Base-by-base conservation (phyloP, 1,140 invertebrate genomes). In the Drosophila subpulchrella region DNA sequence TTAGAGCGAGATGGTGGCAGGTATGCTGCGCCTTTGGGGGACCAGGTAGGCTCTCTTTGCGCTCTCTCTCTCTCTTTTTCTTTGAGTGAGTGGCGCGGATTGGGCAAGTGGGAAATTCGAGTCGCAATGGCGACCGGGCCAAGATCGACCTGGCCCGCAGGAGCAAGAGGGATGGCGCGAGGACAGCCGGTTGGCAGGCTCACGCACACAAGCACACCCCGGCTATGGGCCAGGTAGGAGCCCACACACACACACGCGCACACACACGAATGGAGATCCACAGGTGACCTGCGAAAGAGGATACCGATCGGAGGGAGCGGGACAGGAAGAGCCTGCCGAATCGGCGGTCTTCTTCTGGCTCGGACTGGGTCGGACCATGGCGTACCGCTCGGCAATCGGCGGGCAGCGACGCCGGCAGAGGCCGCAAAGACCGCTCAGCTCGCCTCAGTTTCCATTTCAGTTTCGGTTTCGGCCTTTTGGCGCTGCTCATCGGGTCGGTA, bases 401-500 rank as follows among this genome's bases (percentile, higher is more conserved):
- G 58, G 36, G 59, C 65, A 60, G 55, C 65, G 58, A 72, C 56
- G 77, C 34, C 58, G 72, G n/a, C 62, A 66, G 60, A 51, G 75
- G 46, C 46, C 11, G 46, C 46, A 3, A 4, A 39, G 38, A 12
- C 12, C 42, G 47, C 47, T 51, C 30, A 51, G 48, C 41, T 38
- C 63, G 47, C 50, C 75, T 66, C 39, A 20, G 62, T 70, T 59
- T 59, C 63, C 36, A 46, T 56, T 36, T 65, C 57, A 50, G 53
- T 59, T 38, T 72, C 56, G 50, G 53, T 67, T 36, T 76, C 55
- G 73, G 74, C 81, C 75, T 78, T 78, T 74, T 77, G 60, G 54
- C 47, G 58, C 61, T 63, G 58, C 48, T 59, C 46, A 46, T 62
- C 42, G 70, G 57, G 50, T 53, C 50, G 50, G 50, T 53, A 53